Conservation (phyloP, 2,113 vertebrate genomes). For the Anhinga anhinga region DNA sequence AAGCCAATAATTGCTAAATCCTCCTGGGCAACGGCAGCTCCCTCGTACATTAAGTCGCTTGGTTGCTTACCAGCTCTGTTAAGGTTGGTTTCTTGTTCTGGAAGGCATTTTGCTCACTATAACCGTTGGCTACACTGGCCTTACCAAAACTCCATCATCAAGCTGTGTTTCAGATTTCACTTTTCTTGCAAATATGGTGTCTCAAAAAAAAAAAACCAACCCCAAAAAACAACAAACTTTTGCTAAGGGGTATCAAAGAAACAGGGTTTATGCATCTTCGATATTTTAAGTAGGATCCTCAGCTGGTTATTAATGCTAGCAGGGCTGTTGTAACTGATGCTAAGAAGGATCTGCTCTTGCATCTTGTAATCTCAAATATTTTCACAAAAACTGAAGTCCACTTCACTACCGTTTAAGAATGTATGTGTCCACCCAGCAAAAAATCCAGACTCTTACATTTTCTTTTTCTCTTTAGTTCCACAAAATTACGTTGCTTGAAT, state of each 20-base stretch:
- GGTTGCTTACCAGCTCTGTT: background rate
- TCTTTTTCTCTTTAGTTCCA: background rate
- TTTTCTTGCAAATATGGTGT: background rate
- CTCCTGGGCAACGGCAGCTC: background rate
- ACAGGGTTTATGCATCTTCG: background rate
- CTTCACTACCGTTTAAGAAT: background rate
- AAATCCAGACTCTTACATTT: background rate
- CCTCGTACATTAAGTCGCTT: accelerated
- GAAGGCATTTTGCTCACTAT: background rate
- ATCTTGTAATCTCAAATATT: background rate
- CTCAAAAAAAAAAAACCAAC: background rate
- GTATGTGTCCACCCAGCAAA: background rate
- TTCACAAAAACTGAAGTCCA: background rate
- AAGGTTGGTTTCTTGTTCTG: background rate
- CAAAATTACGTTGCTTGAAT: background rate
- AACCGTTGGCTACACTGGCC: background rate
- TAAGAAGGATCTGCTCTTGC: background rate
- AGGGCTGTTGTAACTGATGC: background rate
- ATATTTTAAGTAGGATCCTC: background rate
- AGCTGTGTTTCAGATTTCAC: background rate
- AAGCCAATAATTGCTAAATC: background rate
- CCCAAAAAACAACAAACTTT: background rate
- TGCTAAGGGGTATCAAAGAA: background rate
- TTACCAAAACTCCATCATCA: background rate
- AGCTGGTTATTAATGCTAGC: background rate